Conservation (phyloP, 35 echinoderm and acorn worm genomes). For the Apostichopus japonicus region DNA sequence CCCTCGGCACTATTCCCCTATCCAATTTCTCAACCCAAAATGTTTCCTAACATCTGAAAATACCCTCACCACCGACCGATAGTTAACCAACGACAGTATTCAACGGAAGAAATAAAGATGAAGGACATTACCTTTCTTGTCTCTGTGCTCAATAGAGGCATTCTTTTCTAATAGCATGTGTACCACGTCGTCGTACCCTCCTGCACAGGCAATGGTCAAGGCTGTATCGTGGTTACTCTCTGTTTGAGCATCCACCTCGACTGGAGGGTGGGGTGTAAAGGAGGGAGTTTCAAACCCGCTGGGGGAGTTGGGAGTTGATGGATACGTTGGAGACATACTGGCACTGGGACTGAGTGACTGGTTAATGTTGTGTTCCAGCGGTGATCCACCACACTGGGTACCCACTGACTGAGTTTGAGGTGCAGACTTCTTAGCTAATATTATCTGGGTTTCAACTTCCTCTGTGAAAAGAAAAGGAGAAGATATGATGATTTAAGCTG, state of each 20-base stretch:
- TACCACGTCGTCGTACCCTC: constrained; percentile 92
- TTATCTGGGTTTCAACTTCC: constrained; percentile 43
- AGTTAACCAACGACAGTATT: no score
- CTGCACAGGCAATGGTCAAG: constrained; percentile 92
- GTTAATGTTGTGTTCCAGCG: constrained; percentile 62
- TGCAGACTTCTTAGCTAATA: constrained; percentile 63
- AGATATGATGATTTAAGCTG: no score
- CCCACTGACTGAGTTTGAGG: constrained; percentile 94
- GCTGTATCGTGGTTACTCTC: constrained; percentile 99
- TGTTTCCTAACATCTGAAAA: no score
- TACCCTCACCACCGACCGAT: no score
- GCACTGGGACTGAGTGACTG: constrained; percentile 23
- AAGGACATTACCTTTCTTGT: constrained; percentile 88
- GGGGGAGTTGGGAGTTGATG: constrained; percentile 65
- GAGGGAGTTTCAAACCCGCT: constrained; percentile 64
- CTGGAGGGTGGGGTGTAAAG: constrained; percentile 88
- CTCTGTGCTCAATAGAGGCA: constrained; percentile 86
- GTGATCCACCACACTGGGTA: constrained; percentile 87
- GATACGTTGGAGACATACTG: constrained; percentile 42
- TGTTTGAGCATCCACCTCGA: constrained; percentile 97
- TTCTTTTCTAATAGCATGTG: constrained; percentile 88
- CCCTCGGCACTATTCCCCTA: no score
- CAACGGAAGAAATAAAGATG: background rate
- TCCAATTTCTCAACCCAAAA: no score
- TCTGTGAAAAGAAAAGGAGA: background rate